A percentile compares a stretch with the other conserved stretches of the same genome.
Evolutionary conservation across 1,140 invertebrate species (phyloP).

Genomic region (Parasteatoda tepidariorum): DNA sequence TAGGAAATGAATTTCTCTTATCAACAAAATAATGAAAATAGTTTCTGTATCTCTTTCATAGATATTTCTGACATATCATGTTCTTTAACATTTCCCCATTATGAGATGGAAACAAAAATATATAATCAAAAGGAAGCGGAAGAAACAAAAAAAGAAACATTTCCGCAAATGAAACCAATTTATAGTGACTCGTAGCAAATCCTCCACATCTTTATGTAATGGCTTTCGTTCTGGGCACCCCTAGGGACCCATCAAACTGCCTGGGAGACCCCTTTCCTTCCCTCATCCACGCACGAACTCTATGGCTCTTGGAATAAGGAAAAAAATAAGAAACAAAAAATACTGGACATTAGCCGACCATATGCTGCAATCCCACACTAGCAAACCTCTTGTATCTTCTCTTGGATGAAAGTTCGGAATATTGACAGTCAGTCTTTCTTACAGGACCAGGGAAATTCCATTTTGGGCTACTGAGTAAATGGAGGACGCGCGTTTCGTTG

Average conservation of each 20-base stretch:
- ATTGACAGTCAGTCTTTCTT: constrained; percentile 49
- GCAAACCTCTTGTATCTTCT: constrained; percentile 13
- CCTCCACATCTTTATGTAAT: constrained; percentile 54
- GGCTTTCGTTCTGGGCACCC: constrained; percentile 29
- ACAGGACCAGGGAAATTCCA: constrained; percentile 34
- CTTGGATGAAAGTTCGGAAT: constrained; percentile 17
- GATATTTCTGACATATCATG: no score
- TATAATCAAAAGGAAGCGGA: background rate
- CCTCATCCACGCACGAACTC: background rate
- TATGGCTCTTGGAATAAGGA: background rate
- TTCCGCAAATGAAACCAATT: constrained; percentile 55
- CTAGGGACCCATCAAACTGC: constrained; percentile 37
- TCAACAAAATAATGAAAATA: no score
- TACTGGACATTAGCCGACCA: constrained; percentile 36
- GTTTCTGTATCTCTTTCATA: no score
- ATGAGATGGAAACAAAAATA: background rate
- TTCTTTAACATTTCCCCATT: no score
- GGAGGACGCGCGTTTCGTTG: background rate
- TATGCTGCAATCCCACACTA: constrained; percentile 39
- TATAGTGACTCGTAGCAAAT: constrained; percentile 50
- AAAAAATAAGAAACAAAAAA: background rate
- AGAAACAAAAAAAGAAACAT: background rate
- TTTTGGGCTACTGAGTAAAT: background rate
- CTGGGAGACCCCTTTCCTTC: background rate
- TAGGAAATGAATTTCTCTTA: no score